Evolutionary conservation across 2,797 vertebrate genomes (phyloP).

Genomic region (Sebastes wilsoni): DNA sequence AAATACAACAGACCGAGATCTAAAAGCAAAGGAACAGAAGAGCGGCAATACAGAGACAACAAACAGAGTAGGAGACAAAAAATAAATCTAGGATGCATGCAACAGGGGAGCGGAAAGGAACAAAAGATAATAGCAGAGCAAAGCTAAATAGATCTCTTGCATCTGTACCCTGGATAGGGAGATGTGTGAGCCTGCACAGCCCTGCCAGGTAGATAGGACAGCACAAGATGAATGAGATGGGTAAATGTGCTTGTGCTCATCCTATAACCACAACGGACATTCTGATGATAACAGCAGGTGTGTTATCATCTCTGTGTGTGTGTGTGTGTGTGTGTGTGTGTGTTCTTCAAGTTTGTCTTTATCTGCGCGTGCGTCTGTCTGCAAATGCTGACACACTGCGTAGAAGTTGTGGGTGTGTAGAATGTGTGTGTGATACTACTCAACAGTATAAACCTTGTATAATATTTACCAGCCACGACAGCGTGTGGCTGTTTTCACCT

Average conservation of each 20-base stretch:
- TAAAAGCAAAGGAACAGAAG: not conserved
- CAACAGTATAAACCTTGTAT: not conserved
- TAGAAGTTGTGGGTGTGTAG: not conserved
- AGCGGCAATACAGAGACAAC: constrained; percentile 6
- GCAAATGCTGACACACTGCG: not conserved
- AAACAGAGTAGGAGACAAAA: constrained; percentile 10
- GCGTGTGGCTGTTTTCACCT: not conserved
- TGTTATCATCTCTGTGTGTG: constrained; percentile 16
- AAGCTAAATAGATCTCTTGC: constrained; percentile 60
- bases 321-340: not conserved
- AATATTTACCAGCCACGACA: not conserved
- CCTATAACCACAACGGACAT: constrained; percentile 66
- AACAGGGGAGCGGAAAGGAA: constrained; percentile 17
- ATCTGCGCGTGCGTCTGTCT: not conserved
- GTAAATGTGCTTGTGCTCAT: constrained; percentile 75
- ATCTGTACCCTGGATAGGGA: constrained; percentile 55
- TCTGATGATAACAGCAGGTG: constrained; percentile 66
- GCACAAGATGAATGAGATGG: constrained; percentile 78
- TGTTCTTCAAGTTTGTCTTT: constrained; percentile 12
- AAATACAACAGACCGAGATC: not conserved
- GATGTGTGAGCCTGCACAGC: constrained; percentile 59
- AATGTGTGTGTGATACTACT: not conserved
- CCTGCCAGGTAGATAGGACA: constrained; percentile 60
- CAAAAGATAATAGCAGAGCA: constrained; percentile 52
- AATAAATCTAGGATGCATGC: constrained; percentile 42